phyloP scores from a whole-genome alignment of 2,888 invertebrate species.

The Xestia rhomboidea region DNA sequence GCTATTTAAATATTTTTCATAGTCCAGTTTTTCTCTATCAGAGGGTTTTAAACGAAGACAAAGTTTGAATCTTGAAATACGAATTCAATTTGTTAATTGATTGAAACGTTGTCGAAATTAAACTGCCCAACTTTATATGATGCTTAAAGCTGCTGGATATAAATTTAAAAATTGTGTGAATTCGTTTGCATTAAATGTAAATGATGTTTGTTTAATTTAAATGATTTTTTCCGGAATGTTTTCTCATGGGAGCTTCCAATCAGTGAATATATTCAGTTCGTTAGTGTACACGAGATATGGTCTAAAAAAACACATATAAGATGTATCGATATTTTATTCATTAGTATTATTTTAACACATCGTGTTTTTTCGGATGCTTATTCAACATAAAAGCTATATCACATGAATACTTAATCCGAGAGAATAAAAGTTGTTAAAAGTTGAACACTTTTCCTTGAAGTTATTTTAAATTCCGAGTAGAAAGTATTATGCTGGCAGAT shows the following conservation, averaged over 20 bases:
- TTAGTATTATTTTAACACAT: neutral
- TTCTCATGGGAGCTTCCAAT: constrained; percentile 19
- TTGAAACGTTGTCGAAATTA: constrained; percentile 8
- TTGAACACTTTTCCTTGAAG: neutral
- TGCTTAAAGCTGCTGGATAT: neutral
- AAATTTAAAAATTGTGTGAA: neutral
- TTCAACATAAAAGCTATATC: neutral
- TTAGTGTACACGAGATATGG: neutral
- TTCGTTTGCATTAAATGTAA: neutral
- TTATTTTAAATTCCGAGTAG: constrained; percentile 24
- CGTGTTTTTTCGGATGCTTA: neutral
- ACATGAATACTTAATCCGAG: neutral
- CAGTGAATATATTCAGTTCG: constrained; percentile 15
- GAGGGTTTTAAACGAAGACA: neutral
- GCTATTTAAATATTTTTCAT: constrained; percentile 12
- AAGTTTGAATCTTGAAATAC: neutral
- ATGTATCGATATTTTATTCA: neutral
- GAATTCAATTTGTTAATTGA: constrained; percentile 13
- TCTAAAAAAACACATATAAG: neutral
- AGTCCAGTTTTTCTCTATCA: neutral
- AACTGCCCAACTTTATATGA: neutral
- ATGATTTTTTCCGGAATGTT: neutral
- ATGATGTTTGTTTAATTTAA: too few species aligned
- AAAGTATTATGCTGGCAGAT: neutral
- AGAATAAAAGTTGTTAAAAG: neutral